Evolutionary conservation across 2,113 vertebrate species (phyloP).

Genomic region (Fregata magnificens): DNA sequence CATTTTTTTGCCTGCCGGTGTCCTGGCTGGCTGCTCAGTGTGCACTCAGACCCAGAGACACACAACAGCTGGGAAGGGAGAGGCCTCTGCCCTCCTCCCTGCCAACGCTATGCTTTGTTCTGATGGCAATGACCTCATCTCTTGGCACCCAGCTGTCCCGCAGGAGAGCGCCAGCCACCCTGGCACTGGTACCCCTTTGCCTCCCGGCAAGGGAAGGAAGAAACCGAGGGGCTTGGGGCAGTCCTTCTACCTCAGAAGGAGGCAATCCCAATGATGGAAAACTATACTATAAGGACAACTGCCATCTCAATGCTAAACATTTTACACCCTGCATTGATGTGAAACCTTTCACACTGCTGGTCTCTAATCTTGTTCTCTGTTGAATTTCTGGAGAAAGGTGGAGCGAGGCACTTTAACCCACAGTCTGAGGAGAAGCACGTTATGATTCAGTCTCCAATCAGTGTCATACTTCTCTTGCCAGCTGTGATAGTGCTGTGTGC

Average conservation of each 20-base stretch:
- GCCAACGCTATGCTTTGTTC: background rate
- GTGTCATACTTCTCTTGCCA: background rate
- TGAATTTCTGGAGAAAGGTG: background rate
- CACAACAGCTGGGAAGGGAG: slow-evolving; percentile 11
- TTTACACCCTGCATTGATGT: background rate
- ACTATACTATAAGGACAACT: background rate
- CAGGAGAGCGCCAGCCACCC: background rate
- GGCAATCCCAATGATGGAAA: background rate
- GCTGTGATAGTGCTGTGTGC: background rate
- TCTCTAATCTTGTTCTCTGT: background rate
- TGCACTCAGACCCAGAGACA: background rate
- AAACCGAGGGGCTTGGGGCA: background rate
- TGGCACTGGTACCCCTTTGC: background rate
- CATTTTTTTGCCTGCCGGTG: background rate
- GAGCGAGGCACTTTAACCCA: background rate
- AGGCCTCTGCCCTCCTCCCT: background rate
- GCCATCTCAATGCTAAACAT: background rate
- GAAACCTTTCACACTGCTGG: background rate
- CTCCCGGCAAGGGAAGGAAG: background rate
- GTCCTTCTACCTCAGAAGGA: background rate
- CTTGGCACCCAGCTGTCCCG: background rate
- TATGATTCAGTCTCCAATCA: background rate
- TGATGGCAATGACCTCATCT: background rate
- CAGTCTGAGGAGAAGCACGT: background rate
- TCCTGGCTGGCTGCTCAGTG: background rate